phyloP scores from a whole-genome alignment of 1,140 invertebrate genomes.

The Lordiphosa collinella region DNA sequence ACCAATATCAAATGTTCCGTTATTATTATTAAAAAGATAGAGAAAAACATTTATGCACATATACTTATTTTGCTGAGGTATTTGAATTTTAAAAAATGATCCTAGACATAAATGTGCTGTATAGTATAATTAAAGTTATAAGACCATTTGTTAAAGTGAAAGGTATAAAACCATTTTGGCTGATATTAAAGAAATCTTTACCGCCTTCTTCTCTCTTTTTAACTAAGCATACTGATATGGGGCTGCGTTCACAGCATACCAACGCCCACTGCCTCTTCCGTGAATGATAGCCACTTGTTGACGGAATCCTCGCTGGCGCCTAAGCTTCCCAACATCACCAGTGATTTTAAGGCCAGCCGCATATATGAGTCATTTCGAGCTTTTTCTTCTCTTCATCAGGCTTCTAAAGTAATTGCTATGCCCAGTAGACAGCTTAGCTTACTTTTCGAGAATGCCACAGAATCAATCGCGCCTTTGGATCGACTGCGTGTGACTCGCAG shows the following conservation, averaged over 20 bases:
- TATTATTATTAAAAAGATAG: too few relatives aligned
- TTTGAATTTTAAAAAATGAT: too few relatives aligned
- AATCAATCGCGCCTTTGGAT: not conserved
- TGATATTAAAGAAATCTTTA: too few relatives aligned
- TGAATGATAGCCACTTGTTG: too few relatives aligned
- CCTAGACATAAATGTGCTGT: too few relatives aligned
- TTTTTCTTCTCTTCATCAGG: not conserved
- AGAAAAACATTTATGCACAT: too few relatives aligned
- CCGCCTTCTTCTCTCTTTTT: not conserved
- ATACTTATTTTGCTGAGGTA: not conserved
- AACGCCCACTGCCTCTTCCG: not conserved
- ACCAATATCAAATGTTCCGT: too few relatives aligned
- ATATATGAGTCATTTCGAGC: constrained; percentile 67
- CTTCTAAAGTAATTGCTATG: not conserved
- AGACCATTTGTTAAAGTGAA: too few relatives aligned
- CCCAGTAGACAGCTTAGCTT: constrained; percentile 7
- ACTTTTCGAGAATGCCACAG: constrained; percentile 12
- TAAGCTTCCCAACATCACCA: constrained; percentile 48
- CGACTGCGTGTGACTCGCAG: constrained; percentile 72
- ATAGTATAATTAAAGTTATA: too few relatives aligned
- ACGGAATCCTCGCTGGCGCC: not conserved
- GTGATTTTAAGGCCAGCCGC: constrained; percentile 53
- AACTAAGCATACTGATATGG: constrained; percentile 6
- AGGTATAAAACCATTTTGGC: too few relatives aligned
- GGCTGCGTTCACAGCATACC: constrained; percentile 6